Conservation (phyloP, 1,140 invertebrate genomes). For the Hycleus phaleratus region DNA sequence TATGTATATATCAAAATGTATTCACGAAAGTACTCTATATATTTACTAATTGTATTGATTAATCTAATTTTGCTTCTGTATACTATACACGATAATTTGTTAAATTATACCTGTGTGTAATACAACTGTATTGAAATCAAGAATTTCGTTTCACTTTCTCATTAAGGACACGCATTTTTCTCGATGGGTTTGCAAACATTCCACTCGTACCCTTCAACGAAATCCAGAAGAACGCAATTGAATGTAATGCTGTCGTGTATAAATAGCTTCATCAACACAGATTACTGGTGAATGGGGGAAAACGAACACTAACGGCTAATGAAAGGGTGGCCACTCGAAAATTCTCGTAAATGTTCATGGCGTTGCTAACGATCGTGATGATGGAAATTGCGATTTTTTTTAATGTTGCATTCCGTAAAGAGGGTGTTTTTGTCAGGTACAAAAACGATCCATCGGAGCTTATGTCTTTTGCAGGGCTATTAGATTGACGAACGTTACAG, state of each 20-base stretch:
- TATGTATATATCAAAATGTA: neutral
- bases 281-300: neutral
- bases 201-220: neutral
- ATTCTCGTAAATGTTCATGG: too few species aligned
- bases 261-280: constrained; percentile 13
- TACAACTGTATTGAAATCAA: constrained; percentile 4
- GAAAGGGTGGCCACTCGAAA: too few species aligned
- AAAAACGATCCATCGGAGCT: too few species aligned
- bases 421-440: too few species aligned
- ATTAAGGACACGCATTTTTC: neutral
- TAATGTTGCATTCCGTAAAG: too few species aligned
- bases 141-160: neutral
- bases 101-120: constrained; percentile 9
- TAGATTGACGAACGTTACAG: too few species aligned
- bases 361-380: too few species aligned
- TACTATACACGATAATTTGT: constrained; percentile 8
- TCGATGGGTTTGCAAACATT: neutral
- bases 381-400: too few species aligned
- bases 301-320: neutral
- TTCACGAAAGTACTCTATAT: constrained; percentile 11
- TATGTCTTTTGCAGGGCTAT: too few species aligned
- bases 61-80: constrained; percentile 11
- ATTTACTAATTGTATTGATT: constrained; percentile 6
- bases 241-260: constrained; percentile 14
- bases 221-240: constrained; percentile 6